A percentile compares a stretch with the other conserved stretches of the same genome.
Evolutionary conservation across 2,113 vertebrate species (phyloP).

Genomic region (Falco punctatus): DNA sequence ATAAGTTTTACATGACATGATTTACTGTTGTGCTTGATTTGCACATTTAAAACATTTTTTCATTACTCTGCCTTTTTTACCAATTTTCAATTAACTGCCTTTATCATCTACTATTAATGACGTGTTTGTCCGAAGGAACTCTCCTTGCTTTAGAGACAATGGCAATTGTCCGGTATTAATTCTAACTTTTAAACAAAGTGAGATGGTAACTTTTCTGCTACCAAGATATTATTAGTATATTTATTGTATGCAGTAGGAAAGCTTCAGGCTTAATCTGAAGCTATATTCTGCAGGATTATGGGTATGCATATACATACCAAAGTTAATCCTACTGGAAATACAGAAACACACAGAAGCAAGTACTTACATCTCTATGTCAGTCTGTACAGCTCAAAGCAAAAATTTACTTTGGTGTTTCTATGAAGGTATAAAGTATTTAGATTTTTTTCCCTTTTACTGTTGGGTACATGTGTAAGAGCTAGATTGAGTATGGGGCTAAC

Average conservation of each 20-base stretch:
- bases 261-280: background rate
- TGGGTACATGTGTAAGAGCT: background rate
- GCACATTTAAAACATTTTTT: background rate
- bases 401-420: rapidly evolving
- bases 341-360: background rate
- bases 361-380: background rate
- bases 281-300: background rate
- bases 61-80: background rate
- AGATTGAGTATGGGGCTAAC: background rate
- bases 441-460: background rate
- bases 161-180: background rate
- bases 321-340: background rate
- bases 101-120: background rate
- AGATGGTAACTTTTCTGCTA: background rate
- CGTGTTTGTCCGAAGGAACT: background rate
- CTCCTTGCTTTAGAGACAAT: background rate
- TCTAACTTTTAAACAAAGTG: background rate
- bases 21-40: background rate
- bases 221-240: background rate
- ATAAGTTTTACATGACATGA: background rate
- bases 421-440: background rate
- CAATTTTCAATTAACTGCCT: background rate
- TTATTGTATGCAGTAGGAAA: background rate
- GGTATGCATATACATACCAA: background rate
- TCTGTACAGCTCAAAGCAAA: background rate